Base-by-base conservation (phyloP, 2,113 vertebrate genomes). In the Chascanopsetta lugubris region DNA sequence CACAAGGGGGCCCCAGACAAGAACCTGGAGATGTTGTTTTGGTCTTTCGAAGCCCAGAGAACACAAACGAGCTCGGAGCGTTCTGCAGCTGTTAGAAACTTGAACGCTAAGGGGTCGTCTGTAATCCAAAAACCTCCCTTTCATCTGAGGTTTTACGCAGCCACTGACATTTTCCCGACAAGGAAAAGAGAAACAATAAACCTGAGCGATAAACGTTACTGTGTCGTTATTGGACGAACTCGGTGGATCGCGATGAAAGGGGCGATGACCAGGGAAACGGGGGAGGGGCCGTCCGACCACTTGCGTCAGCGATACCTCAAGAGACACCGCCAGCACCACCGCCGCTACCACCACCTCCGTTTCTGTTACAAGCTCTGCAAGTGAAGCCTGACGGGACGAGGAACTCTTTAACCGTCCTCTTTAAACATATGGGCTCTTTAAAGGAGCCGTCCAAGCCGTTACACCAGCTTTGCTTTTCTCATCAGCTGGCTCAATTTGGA, bases 381-480 rank as follows among this genome's bases (percentile, higher is more conserved):
- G 70, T 47, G 78, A 70, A 87, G 86, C 77, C 55, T 91, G 83
- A 85, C 73, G 9, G 61, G 71, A 61, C 79, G 40, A 69, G 66
- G 74, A 84, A 61, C 10, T 45, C 83, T 75, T 64, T 38, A n/a
- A 72, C 64, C 43, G 5, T 75, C 72, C 72, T 53, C 61, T 68
- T 82, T 72, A 78, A 87, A 88, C 77, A 83, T 63, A 63, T 70
- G 64, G 70, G 58, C 34, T 69, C 71, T 71, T 84, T 85, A 66
- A n/a, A 80, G 72, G 51, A 80, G 20, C 55, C 25, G 56, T 60
- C 67, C 53, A 75, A 63, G 75, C 43, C 22, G 63, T 81, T 84
- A 80, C 74, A 74, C 64, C 5, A 26, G 48, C 82, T 82, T 88
- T 87, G 86, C 86, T 90, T 87, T 91, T 88, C 84, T 85, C 89